These are phyloP conservation scores for Chlorodrepanis virens DNA, from an alignment of 2,113 vertebrate genomes.

Conservation along the genomic window DNA sequence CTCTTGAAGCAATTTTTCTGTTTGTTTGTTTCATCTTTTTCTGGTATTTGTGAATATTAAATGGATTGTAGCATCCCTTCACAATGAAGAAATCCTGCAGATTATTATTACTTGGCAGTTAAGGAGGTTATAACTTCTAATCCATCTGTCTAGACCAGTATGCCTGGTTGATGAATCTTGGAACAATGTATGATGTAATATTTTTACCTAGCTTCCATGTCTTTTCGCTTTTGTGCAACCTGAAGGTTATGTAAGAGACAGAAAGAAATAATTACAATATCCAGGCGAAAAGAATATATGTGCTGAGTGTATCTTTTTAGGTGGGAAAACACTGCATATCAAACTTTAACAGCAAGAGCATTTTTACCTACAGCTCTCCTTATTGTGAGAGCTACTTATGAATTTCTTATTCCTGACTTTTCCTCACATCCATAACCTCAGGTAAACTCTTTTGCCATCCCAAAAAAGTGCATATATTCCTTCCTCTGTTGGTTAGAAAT, in stretches of 20 bases:
- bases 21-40: not conserved
- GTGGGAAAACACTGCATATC: not conserved
- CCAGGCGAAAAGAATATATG: not conserved
- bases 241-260: not conserved
- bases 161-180: not conserved
- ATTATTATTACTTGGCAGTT: not conserved
- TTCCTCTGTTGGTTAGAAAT: not conserved
- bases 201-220: not conserved
- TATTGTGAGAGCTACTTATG: not conserved
- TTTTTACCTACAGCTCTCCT: not conserved
- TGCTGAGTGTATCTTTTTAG: not conserved
- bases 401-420: not conserved
- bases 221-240: rapidly evolving
- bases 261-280: not conserved
- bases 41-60: not conserved
- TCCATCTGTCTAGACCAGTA: not conserved
- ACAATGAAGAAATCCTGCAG: rapidly evolving
- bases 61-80: not conserved
- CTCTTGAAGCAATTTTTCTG: not conserved
- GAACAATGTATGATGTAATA: not conserved
- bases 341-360: not conserved
- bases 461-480: not conserved
- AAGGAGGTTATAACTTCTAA: not conserved
- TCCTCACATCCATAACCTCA: not conserved
- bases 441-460: not conserved